A percentile compares a stretch with the other conserved stretches of the same genome.
Conservation (phyloP, 1,140 invertebrate species). For the Bombus sylvicola region DNA sequence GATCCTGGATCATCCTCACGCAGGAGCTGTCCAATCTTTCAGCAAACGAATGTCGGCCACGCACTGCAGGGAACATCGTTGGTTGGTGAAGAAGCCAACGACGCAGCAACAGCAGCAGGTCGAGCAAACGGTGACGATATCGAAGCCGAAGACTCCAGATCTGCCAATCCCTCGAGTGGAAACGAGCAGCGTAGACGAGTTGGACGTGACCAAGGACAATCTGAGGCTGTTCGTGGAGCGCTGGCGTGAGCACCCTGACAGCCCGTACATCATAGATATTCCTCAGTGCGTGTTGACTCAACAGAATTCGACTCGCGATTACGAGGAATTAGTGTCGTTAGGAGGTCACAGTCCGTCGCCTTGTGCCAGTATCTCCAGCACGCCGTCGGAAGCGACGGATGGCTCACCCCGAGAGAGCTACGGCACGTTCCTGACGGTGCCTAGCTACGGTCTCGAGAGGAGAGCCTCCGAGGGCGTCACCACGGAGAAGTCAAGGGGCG, state of each 20-base stretch:
- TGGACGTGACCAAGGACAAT: slow-evolving; percentile 94
- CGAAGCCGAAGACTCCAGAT: not conserved
- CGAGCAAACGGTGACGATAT: slow-evolving; percentile 29
- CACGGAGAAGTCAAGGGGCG: slow-evolving; percentile 58
- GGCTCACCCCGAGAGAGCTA: slow-evolving; percentile 47
- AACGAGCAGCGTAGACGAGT: slow-evolving; percentile 80
- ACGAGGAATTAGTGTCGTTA: slow-evolving; percentile 78
- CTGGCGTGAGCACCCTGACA: slow-evolving; percentile 93
- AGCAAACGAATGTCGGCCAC: slow-evolving; percentile 89
- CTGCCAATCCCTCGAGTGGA: slow-evolving; percentile 47
- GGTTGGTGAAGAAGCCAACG: slow-evolving; percentile 82
- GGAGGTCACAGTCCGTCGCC: slow-evolving; percentile 89
- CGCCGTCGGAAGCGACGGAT: slow-evolving; percentile 75
- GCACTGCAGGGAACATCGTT: slow-evolving; percentile 89
- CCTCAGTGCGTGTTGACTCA: slow-evolving; percentile 75
- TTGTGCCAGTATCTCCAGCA: slow-evolving; percentile 87
- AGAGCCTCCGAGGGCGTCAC: slow-evolving; percentile 88
- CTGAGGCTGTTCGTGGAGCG: slow-evolving; percentile 92
- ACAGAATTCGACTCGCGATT: slow-evolving; percentile 37
- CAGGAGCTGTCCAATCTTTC: slow-evolving; percentile 80
- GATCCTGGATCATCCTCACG: slow-evolving; percentile 59
- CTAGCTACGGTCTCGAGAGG: slow-evolving; percentile 84
- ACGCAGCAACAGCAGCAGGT: slow-evolving; percentile 57
- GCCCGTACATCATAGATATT: slow-evolving; percentile 90
- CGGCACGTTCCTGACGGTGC: slow-evolving; percentile 52